Conservation (phyloP, 1,140 invertebrate species). For the Idris sp. region DNA sequence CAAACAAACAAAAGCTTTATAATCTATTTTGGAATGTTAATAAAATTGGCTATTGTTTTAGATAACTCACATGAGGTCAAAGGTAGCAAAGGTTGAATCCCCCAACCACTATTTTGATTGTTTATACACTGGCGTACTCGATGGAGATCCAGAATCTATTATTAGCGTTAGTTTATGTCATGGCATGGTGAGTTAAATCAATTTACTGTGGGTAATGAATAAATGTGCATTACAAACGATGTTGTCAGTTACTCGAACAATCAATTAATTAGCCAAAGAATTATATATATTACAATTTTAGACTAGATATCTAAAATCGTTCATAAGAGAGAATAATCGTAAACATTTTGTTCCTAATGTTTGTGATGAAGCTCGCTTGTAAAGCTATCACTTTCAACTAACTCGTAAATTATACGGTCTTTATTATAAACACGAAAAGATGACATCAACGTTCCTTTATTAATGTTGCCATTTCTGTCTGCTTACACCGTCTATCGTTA, state of each 20-base stretch:
- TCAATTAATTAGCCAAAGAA: not conserved
- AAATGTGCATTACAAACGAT: conserved; percentile 12
- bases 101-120: conserved; percentile 80
- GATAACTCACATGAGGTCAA: conserved; percentile 81
- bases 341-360: too few species aligned
- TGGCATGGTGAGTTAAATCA: conserved; percentile 84
- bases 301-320: too few species aligned
- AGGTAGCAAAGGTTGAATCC: conserved; percentile 76
- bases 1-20: too few species aligned
- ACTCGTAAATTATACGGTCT: not conserved
- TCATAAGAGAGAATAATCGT: too few species aligned
- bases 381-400: not conserved
- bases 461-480: conserved; percentile 5
- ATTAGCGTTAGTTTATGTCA: conserved; percentile 86
- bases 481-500: not conserved
- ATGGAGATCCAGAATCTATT: conserved; percentile 81
- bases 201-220: conserved; percentile 20
- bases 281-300: not conserved
- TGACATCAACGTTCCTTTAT: conserved; percentile 14
- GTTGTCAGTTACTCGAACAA: not conserved
- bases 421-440: not conserved
- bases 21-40: too few species aligned
- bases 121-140: conserved; percentile 84
- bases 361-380: not conserved
- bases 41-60: conserved; percentile 53